Conservation (phyloP, 2,113 vertebrate genomes). For the Odocoileus hemionus region DNA sequence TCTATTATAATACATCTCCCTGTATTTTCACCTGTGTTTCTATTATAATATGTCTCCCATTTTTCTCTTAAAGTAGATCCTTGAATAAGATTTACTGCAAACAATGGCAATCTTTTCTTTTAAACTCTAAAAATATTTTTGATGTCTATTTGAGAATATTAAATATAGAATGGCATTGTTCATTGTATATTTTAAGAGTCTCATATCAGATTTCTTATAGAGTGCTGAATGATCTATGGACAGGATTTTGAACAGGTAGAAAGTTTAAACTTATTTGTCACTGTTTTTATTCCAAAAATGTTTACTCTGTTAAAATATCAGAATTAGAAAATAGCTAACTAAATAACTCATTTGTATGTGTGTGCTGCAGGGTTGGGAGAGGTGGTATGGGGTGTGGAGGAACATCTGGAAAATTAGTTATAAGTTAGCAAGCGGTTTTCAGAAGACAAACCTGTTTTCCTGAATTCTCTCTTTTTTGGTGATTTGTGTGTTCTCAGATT, state of each 20-base stretch:
- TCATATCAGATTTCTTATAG: neutral
- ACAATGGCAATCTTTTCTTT: neutral
- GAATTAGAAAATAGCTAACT: neutral
- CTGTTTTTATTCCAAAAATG: conserved; percentile 3
- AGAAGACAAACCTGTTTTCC: neutral
- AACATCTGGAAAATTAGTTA: neutral
- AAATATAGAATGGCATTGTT: neutral
- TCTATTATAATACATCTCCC: neutral
- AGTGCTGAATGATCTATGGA: neutral
- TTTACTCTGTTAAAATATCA: conserved; percentile 20
- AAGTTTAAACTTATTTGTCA: neutral
- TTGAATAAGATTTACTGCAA: neutral
- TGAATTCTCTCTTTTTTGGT: neutral
- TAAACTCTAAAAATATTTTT: conserved; percentile 13
- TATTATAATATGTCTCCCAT: neutral
- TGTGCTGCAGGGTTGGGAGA: neutral
- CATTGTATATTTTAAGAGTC: neutral
- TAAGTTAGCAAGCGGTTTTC: neutral
- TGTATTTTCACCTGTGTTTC: neutral
- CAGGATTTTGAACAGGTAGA: conserved; percentile 5
- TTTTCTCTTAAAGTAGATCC: neutral
- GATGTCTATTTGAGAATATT: neutral
- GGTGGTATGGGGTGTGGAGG: neutral
- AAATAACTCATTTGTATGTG: neutral
- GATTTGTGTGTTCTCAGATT: neutral